Evolutionary conservation across 2,113 vertebrate genomes (phyloP).

Genomic region (Lanius collurio): DNA sequence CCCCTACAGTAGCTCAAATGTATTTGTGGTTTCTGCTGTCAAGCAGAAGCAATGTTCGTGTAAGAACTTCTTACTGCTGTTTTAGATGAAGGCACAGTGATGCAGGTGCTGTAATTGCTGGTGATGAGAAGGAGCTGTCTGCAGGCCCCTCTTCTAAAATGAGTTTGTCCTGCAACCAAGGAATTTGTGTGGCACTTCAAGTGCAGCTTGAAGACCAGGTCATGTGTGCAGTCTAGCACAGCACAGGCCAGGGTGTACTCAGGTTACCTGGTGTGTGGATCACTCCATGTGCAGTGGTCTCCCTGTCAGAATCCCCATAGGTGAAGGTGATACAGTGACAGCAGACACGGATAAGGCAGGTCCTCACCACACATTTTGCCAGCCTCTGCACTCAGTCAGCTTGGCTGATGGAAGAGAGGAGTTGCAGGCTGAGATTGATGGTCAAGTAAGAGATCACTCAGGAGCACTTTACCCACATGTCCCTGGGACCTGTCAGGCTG

Average conservation of each 20-base stretch:
- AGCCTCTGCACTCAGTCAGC: not conserved
- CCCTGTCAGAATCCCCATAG: not conserved
- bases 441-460: not conserved
- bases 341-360: not conserved
- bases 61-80: not conserved
- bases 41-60: not conserved
- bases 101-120: not conserved
- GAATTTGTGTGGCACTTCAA: not conserved
- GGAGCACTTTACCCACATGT: not conserved
- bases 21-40: not conserved
- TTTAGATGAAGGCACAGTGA: not conserved
- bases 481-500: not conserved
- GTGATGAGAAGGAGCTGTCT: not conserved
- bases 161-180: not conserved
- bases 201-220: not conserved
- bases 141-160: not conserved
- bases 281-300: not conserved
- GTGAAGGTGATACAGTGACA: not conserved
- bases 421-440: not conserved
- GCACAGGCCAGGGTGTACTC: rapidly evolving
- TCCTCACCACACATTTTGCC: not conserved
- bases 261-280: not conserved
- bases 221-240: not conserved
- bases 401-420: not conserved
- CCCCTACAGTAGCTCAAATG: not conserved